Base-by-base conservation (phyloP, 2,113 vertebrate genomes). In the Erpornis zantholeuca region DNA sequence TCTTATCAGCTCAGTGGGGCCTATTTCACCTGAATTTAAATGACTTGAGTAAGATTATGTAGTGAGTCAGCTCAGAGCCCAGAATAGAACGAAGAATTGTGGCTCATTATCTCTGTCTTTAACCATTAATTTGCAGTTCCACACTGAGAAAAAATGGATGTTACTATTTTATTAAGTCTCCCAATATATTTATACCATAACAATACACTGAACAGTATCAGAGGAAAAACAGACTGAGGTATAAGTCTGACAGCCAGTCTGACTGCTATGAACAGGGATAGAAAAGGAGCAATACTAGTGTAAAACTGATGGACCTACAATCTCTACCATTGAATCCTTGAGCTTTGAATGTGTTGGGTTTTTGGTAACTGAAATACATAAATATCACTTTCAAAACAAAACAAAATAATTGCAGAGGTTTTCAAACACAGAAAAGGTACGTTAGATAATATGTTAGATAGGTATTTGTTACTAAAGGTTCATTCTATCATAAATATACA, bases 21-120 rank as follows among this genome's bases (percentile, higher is more conserved):
- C 60, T 69, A n/a, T 82, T 93, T 82, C 82, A 96, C 87, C 94
- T 82, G 92, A 84, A 84, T 94, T 94, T 82, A 75, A 94, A 95
- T 60, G 9, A 87, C 78, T 82, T 91, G 81, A 82, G 81, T 42
- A 82, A 94, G 92, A 96, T 87, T 84, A 92, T 81, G 94, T 56
- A 82, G 84, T 92, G 92, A 97, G 92, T 97, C 95, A 96, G 93
- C 78, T 82, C 84, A 78, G 49, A 89, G 65, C 78, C 78, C 78
- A 85, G 78, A 96, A 97, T 82, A 97, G 94, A 91, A 91, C n/a
- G 59, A 76, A 23, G 77, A 91, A 91, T 82, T 6, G 25, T 87
- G 65, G 84, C 70, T 94, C 70, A 79, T 91, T 87, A 89, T 90
- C 75, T 82, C 84, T 76, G 57, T 60, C 57, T 82, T 92, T 91